Percentiles rank a stretch among this genome's conserved stretches.
These are phyloP conservation scores for Psittacus erithacus DNA, from an alignment of 2,113 vertebrate species.

Conservation along the genomic window DNA sequence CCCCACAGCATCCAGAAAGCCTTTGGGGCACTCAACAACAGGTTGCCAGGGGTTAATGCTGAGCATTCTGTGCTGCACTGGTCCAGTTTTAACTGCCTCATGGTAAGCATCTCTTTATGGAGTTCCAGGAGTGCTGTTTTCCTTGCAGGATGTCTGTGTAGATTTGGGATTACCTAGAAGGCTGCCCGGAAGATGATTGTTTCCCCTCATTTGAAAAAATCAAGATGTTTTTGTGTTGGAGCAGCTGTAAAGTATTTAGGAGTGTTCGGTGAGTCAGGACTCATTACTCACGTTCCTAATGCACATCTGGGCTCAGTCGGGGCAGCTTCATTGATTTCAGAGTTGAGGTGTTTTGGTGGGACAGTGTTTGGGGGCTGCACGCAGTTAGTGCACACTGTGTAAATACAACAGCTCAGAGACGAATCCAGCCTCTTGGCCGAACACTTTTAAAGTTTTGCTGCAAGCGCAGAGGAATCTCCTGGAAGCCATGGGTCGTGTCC, in stretches of 20 bases:
- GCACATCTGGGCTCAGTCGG: background rate
- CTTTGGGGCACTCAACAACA: background rate
- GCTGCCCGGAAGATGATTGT: rapidly evolving
- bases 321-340: background rate
- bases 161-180: background rate
- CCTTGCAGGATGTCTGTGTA: background rate
- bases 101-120: background rate
- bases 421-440: background rate
- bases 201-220: background rate
- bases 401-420: background rate
- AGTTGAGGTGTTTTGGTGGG: background rate
- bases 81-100: rapidly evolving
- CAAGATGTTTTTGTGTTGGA: background rate
- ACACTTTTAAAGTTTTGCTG: background rate
- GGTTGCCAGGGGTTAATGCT: background rate
- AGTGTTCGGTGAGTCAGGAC: background rate
- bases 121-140: background rate
- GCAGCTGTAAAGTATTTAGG: background rate
- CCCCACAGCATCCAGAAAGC: background rate
- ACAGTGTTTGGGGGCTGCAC: background rate
- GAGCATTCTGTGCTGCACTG: background rate
- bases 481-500: rapidly evolving
- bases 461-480: background rate
- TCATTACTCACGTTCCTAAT: background rate
- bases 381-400: background rate